Conservation (phyloP, 2,113 vertebrate species). For the Ophthalmolycus amberensis region DNA sequence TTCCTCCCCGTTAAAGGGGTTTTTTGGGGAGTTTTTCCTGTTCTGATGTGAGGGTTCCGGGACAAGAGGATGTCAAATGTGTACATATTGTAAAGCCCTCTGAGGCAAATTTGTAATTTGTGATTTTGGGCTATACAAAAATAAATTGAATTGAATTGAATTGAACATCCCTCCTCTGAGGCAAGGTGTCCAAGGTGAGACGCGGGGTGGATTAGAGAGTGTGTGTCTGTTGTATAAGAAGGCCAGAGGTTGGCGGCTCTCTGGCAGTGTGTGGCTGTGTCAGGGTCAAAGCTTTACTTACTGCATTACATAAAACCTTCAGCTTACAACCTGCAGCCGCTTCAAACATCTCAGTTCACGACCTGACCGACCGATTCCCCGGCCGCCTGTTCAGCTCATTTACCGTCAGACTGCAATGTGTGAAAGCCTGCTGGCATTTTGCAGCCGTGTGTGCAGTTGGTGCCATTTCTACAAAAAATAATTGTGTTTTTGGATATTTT, state of each 20-base stretch:
- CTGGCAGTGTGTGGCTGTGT: constrained; percentile 36
- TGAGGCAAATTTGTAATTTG: no score
- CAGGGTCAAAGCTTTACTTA: constrained; percentile 49
- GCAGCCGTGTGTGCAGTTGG: constrained; percentile 1
- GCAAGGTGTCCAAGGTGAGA: constrained; percentile 52
- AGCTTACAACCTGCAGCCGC: constrained; percentile 60
- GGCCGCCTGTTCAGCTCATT: constrained; percentile 23
- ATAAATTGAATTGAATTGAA: no score
- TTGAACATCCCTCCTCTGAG: constrained; percentile 5
- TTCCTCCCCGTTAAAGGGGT: no score
- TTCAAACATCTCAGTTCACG: constrained; percentile 52
- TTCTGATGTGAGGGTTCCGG: no score
- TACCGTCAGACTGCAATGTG: constrained; percentile 4
- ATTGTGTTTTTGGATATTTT: neutral
- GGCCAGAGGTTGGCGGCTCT: constrained; percentile 66
- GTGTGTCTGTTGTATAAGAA: constrained; percentile 44
- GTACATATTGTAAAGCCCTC: no score
- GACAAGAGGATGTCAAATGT: no score
- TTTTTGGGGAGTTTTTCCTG: no score
- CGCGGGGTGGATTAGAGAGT: constrained; percentile 57
- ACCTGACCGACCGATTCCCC: constrained; percentile 51
- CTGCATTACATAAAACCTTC: constrained; percentile 61
- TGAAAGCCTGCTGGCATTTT: neutral
- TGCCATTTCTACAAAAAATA: neutral
- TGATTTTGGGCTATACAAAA: no score